Base-by-base conservation (phyloP, 2,113 vertebrate species). In the Ifrita kowaldi region DNA sequence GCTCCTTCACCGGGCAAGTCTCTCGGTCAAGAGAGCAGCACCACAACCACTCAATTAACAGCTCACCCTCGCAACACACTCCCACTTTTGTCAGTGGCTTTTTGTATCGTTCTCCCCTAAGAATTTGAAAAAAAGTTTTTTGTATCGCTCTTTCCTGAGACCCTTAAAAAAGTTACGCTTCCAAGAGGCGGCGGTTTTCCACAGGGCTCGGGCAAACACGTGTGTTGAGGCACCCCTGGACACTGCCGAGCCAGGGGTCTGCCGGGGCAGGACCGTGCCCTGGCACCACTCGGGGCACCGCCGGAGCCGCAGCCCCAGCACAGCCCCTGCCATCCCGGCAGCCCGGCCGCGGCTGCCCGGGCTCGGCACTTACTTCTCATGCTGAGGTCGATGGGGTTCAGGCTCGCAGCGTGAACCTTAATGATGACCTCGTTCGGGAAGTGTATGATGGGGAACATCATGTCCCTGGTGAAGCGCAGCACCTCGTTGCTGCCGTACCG, bases 351-450 rank as follows among this genome's bases (percentile, higher is more conserved):
- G 32, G 47, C 67, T 30, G 27, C 78, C 46, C 16, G 62, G 75
- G 39, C 84, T 59, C 67, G 79, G 57, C 88, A 98, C 99, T 99
- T 98, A 99, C 99, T 98, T 98, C 99, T 98, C 99, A 99, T 99
- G 94, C 98, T 98, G 85, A 99, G 97, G 92, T 99, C 99, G 79
- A 99, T 97, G 24, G 99, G 99, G 95, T 99, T 99, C 53, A 99
- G 95, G 92, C 98, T 98, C 20, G 98, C 98, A 30, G 99, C 99
- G 17, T 98, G 98, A 93, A 99, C 99, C 95, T 98, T 98, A 78
- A 99, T 97, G 69, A 99, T 98, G 30, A 99, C 99, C 97, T 99
- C 99, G 96, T 99, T 99, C 16, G 99, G 99, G 78, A 98, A 99
- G 81, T 97, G 84, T 89, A 99, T 98, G 73, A 98, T 13, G 33